These are phyloP conservation scores for Oenanthe oenanthe DNA, from an alignment of 2,113 vertebrate species.

Conservation along the genomic window DNA sequence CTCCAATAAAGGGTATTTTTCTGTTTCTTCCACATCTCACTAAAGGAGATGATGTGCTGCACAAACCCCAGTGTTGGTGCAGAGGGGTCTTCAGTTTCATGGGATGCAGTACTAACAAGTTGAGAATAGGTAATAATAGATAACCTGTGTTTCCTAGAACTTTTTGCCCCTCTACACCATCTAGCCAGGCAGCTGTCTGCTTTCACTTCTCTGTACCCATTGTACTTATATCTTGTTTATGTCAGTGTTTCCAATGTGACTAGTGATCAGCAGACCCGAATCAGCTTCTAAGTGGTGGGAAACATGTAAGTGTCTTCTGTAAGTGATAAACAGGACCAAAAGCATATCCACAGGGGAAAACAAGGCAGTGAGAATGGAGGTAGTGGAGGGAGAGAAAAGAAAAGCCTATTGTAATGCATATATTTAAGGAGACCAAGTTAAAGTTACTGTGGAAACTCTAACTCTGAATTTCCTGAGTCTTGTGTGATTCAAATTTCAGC, in stretches of 20 bases:
- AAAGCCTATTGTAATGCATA: constrained; percentile 60
- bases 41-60: background rate
- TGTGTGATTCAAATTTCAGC: constrained; percentile 70
- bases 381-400: background rate
- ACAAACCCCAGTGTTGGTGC: background rate
- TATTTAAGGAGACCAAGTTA: constrained; percentile 28
- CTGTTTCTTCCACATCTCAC: background rate
- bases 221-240: background rate
- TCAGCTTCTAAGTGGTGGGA: background rate
- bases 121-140: background rate
- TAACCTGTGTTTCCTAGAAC: background rate
- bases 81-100: background rate
- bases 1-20: background rate
- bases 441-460: constrained; percentile 58
- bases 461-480: constrained; percentile 68
- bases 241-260: background rate
- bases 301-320: background rate
- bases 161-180: background rate
- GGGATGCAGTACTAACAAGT: background rate
- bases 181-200: background rate
- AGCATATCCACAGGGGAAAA: background rate
- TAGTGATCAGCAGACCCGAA: background rate
- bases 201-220: background rate
- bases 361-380: background rate
- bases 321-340: constrained; percentile 13